A percentile compares a stretch with the other conserved stretches of the same genome.
phyloP scores from a whole-genome alignment of 64 coral and sea anemone genomes.

The Stichodactyla helianthus region DNA sequence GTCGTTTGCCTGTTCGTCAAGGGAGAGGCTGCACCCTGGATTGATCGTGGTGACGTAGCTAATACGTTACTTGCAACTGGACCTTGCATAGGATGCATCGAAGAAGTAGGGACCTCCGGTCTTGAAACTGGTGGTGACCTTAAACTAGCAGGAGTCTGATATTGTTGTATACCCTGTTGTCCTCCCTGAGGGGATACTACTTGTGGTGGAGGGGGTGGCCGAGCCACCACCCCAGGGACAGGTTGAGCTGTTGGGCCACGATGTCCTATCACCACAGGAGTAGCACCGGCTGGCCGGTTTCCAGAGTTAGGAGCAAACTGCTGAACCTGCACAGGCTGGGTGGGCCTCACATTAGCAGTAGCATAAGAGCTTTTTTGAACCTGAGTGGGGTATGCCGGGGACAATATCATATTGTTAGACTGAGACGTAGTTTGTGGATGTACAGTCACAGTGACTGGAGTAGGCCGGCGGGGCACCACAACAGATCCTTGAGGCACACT shows the following conservation, averaged over 20 bases:
- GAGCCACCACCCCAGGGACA: neutral
- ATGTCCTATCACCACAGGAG: neutral
- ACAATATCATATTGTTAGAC: slow-evolving; percentile 21
- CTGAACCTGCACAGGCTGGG: slow-evolving; percentile 8
- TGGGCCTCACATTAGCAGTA: neutral
- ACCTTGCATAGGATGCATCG: neutral
- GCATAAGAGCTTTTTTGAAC: slow-evolving; percentile 8
- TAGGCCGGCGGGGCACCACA: slow-evolving; percentile 21
- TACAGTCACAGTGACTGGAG: slow-evolving; percentile 81
- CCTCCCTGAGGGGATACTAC: neutral
- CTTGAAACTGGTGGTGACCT: slow-evolving; percentile 5
- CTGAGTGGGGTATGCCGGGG: slow-evolving; percentile 7
- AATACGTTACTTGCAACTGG: neutral
- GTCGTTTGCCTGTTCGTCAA: neutral
- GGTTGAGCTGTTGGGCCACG: neutral
- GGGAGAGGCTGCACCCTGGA: neutral
- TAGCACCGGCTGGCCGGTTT: neutral
- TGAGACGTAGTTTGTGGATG: slow-evolving; percentile 79
- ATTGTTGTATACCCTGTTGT: neutral
- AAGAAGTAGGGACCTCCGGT: neutral
- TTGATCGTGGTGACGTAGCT: neutral
- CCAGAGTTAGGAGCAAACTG: slow-evolving; percentile 7
- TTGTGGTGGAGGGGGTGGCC: slow-evolving; percentile 29
- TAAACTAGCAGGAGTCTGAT: neutral
- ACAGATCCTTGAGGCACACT: neutral